phyloP scores from a whole-genome alignment of 2,113 vertebrate species.

The Burhinus oedicnemus region DNA sequence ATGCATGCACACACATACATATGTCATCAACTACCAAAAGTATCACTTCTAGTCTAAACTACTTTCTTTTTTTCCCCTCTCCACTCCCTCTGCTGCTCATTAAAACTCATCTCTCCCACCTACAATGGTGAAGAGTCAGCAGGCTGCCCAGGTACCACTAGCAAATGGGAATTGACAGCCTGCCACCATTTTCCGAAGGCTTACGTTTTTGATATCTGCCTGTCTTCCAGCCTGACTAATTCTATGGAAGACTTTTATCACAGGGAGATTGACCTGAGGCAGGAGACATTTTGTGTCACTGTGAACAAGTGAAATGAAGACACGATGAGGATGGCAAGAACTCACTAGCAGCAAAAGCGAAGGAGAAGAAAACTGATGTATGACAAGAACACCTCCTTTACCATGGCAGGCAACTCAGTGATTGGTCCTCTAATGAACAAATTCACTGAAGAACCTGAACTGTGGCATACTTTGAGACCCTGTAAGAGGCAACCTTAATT shows the following conservation, averaged over 20 bases:
- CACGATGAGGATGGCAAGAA: not conserved
- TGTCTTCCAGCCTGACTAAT: constrained; percentile 49
- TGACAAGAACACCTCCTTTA: not conserved
- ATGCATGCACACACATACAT: not conserved
- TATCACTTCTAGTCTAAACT: not conserved
- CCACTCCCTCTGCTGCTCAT: constrained; percentile 46
- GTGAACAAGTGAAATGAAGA: constrained; percentile 28
- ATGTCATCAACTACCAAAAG: not conserved
- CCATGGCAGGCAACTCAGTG: not conserved
- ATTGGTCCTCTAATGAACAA: constrained; percentile 5
- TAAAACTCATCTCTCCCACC: constrained; percentile 42
- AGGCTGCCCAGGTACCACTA: constrained; percentile 13
- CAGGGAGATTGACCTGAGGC: constrained; percentile 37
- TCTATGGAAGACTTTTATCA: constrained; percentile 44
- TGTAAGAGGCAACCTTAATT: constrained; percentile 11
- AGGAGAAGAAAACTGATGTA: constrained; percentile 15
- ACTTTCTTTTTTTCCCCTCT: not conserved
- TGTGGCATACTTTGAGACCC: not conserved
- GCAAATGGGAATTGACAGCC: constrained; percentile 56
- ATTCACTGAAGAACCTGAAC: not conserved
- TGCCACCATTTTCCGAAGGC: constrained; percentile 14
- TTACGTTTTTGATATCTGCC: constrained; percentile 18
- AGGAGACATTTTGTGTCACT: constrained; percentile 51
- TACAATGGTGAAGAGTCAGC: constrained; percentile 30
- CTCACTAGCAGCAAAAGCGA: not conserved